A percentile compares a stretch with the other conserved stretches of the same genome.
Conservation (phyloP, 2,888 invertebrate species). For the Halictus quadricinctus region DNA sequence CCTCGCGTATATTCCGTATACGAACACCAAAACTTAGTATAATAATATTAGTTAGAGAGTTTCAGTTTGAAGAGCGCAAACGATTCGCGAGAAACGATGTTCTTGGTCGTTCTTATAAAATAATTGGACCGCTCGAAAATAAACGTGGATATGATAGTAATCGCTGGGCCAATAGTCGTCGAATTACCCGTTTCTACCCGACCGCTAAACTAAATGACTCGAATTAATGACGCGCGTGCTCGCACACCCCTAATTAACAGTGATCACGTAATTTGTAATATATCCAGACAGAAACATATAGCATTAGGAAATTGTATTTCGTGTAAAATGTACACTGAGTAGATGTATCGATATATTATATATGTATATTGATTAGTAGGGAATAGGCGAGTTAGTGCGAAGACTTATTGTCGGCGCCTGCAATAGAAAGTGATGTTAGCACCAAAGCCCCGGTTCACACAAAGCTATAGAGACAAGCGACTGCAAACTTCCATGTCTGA, state of each 20-base stretch:
- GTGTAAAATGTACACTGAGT: conserved; percentile 73
- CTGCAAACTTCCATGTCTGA: conserved; percentile 43
- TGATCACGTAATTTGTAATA: conserved; percentile 54
- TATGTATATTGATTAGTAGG: conserved; percentile 76
- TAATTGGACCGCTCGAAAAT: conserved; percentile 62
- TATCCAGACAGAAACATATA: conserved; percentile 62
- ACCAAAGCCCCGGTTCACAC: conserved; percentile 70
- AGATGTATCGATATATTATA: conserved; percentile 74
- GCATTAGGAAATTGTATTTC: conserved; percentile 66
- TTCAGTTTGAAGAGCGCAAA: not conserved
- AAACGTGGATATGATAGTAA: conserved; percentile 42
- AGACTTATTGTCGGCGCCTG: conserved; percentile 83
- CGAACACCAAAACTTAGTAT: conserved; percentile 9
- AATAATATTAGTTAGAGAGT: not conserved
- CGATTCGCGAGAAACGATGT: conserved; percentile 12
- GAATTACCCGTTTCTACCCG: conserved; percentile 33
- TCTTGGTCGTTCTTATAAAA: conserved; percentile 60
- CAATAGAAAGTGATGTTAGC: conserved; percentile 82
- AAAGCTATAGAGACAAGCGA: conserved; percentile 57
- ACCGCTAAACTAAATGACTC: conserved; percentile 30
- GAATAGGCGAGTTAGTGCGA: conserved; percentile 81
- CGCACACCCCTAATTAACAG: conserved; percentile 66
- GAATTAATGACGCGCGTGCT: conserved; percentile 26
- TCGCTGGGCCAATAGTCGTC: conserved; percentile 26
- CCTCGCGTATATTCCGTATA: not conserved